A percentile compares a stretch with the other conserved stretches of the same genome.
Conservation (phyloP, 2,888 invertebrate species). For the Caenorhabditis doughertyi region DNA sequence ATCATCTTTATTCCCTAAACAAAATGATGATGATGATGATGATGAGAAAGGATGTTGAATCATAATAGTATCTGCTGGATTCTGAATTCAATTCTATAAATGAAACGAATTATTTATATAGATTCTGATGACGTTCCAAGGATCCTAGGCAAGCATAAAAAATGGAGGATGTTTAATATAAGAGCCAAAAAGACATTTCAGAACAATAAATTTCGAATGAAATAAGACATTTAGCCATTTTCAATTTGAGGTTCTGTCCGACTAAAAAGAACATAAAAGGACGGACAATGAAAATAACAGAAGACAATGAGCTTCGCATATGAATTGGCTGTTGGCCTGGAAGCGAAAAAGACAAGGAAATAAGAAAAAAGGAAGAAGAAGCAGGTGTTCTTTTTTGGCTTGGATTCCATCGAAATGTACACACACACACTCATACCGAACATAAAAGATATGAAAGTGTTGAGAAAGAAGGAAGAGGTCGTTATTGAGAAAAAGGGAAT, state of each 20-base stretch:
- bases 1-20: constrained; percentile 17
- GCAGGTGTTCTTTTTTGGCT: constrained; percentile 35
- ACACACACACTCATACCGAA: constrained; percentile 11
- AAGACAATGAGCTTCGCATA: no score
- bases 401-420: constrained; percentile 26
- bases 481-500: not conserved
- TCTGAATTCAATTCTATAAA: not conserved
- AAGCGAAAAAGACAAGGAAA: not conserved
- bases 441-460: constrained; percentile 29
- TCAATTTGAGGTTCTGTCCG: no score
- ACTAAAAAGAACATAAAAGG: no score
- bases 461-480: not conserved
- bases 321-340: constrained; percentile 18
- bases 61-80: constrained; percentile 2
- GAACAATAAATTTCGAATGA: no score
- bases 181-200: no score
- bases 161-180: no score
- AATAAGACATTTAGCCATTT: no score
- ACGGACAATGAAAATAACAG: no score
- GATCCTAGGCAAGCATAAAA: no score
- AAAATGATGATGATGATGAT: constrained; percentile 27
- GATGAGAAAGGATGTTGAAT: constrained; percentile 38
- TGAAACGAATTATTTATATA: not conserved
- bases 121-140: no score
- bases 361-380: constrained; percentile 24